Evolutionary conservation across 2,797 vertebrate genomes (phyloP).

Genomic region (Tenualosa thibaudeaui): DNA sequence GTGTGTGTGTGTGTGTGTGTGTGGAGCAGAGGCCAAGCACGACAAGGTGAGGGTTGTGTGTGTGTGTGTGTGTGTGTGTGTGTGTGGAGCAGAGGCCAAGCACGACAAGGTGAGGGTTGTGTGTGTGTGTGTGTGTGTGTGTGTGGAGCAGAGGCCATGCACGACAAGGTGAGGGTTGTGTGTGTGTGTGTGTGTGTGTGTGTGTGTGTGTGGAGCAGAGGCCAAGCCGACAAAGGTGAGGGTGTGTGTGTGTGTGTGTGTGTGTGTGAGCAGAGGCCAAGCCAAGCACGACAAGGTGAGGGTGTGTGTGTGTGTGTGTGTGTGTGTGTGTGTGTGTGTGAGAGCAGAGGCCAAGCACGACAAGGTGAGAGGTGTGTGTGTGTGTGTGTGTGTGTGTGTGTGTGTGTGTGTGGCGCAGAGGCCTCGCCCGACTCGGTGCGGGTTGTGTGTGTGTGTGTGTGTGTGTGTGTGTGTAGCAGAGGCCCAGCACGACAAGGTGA

Average conservation of each 20-base stretch:
- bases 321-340: too few species aligned
- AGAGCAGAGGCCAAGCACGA: too few species aligned
- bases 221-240: too few species aligned
- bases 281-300: slow-evolving; percentile 78
- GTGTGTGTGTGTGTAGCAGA: slow-evolving; percentile 72
- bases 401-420: background rate
- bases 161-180: too few species aligned
- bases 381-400: background rate
- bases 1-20: background rate
- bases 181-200: background rate
- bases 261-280: slow-evolving; percentile 71
- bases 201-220: background rate
- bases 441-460: slow-evolving; percentile 15
- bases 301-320: too few species aligned
- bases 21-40: too few species aligned
- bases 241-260: slow-evolving; percentile 67
- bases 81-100: slow-evolving; percentile 70
- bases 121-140: slow-evolving; percentile 4
- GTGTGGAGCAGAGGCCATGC: too few species aligned
- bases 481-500: slow-evolving; percentile 73
- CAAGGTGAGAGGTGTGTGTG: too few species aligned
- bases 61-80: slow-evolving; percentile 44
- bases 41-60: too few species aligned
- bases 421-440: too few species aligned
- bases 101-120: slow-evolving; percentile 72